Conservation (phyloP, 2,113 vertebrate species). For the Nyctereutes procyonoides region DNA sequence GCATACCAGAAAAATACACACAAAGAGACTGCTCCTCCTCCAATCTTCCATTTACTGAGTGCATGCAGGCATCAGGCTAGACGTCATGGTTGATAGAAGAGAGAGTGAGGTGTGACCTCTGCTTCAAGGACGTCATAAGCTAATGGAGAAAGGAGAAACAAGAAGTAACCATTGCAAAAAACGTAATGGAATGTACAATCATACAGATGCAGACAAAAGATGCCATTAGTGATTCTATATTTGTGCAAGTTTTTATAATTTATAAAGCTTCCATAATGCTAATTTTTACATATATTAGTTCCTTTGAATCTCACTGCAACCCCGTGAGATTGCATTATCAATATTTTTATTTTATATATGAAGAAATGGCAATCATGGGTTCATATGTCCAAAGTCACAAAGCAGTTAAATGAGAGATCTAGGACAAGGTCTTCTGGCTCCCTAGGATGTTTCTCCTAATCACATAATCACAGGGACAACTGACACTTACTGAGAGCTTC, state of each 20-base stretch:
- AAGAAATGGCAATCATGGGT: background rate
- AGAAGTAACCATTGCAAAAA: background rate
- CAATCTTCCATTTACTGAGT: background rate
- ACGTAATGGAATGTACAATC: too few species aligned
- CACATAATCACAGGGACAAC: rapidly evolving
- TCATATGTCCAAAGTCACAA: background rate
- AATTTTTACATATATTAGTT: background rate
- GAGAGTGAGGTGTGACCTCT: background rate
- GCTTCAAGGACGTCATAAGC: background rate
- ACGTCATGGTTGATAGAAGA: too few species aligned
- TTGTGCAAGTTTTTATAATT: background rate
- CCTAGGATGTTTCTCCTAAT: background rate
- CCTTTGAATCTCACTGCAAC: background rate
- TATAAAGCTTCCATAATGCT: background rate
- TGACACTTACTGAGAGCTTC: background rate
- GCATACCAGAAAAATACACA: background rate
- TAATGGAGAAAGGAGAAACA: background rate
- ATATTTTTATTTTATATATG: background rate
- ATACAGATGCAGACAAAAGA: too few species aligned
- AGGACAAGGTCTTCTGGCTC: background rate
- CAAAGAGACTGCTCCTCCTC: too few species aligned
- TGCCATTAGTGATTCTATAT: too few species aligned
- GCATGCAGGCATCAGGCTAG: background rate
- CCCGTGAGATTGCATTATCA: background rate
- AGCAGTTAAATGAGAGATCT: background rate